phyloP scores from a whole-genome alignment of 2,797 vertebrate species.

The Esox lucius region DNA sequence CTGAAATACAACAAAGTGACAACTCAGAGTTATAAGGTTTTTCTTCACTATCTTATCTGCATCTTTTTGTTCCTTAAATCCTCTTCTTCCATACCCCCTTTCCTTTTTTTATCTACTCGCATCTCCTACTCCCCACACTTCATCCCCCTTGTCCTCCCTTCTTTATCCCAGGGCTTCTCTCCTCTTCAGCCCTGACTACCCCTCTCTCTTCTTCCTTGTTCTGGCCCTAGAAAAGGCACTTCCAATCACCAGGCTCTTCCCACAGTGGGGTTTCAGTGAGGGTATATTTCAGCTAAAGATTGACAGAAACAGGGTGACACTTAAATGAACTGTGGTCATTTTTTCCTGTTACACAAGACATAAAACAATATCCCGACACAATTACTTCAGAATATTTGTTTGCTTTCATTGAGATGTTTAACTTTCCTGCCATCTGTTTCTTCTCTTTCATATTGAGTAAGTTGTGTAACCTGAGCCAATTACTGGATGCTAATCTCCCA shows the following conservation, averaged over 20 bases:
- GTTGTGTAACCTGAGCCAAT: neutral
- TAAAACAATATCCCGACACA: conserved; percentile 20
- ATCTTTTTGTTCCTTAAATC: neutral
- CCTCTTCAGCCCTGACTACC: neutral
- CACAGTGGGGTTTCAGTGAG: conserved; percentile 1
- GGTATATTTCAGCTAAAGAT: conserved; percentile 5
- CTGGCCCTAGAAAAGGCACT: neutral
- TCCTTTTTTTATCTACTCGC: neutral
- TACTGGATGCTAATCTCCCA: neutral
- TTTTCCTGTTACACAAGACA: conserved; percentile 28
- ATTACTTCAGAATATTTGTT: neutral
- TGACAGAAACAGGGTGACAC: conserved; percentile 12
- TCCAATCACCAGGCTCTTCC: neutral
- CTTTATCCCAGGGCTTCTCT: neutral
- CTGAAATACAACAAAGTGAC: conserved; percentile 68
- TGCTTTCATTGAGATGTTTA: neutral
- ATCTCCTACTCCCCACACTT: neutral
- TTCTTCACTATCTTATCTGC: neutral
- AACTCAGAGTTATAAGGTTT: neutral
- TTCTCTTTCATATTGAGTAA: neutral
- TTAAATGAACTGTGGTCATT: conserved; percentile 36
- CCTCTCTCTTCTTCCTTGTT: neutral
- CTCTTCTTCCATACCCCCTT: neutral
- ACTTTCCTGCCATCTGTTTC: neutral
- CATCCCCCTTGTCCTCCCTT: neutral